A percentile compares a stretch with the other conserved stretches of the same genome.
Conservation (phyloP, 1,140 invertebrate genomes). For the Nixonia krombeini region DNA sequence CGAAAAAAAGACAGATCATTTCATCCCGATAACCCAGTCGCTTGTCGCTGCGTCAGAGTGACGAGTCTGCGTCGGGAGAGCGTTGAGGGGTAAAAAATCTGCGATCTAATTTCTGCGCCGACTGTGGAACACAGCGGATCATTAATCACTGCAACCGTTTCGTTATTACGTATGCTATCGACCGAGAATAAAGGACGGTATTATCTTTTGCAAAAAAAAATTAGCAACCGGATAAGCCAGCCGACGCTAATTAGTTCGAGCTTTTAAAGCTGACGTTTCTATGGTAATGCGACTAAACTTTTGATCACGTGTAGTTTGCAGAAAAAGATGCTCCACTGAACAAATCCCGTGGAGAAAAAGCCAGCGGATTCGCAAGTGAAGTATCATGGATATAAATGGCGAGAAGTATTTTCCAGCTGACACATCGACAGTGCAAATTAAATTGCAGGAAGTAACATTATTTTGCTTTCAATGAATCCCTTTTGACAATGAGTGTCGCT, state of each 20-base stretch:
- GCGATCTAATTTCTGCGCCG: constrained; percentile 27
- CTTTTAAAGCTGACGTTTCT: constrained; percentile 5
- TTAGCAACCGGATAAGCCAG: constrained; percentile 17
- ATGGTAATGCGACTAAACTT: constrained; percentile 1
- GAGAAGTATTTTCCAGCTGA: no score
- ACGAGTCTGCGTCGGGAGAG: constrained; percentile 7
- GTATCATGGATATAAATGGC: no score
- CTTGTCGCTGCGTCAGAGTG: constrained; percentile 21
- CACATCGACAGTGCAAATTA: no score
- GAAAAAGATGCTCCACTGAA: neutral
- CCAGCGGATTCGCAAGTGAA: no score
- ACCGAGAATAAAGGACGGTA: constrained; percentile 15
- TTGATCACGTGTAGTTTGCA: constrained; percentile 4
- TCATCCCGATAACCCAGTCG: constrained; percentile 13
- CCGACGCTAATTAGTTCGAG: constrained; percentile 22
- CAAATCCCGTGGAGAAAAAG: no score
- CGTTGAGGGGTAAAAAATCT: constrained; percentile 20
- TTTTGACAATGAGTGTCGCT: neutral
- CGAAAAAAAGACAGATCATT: constrained; percentile 16
- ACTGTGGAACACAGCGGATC: constrained; percentile 11
- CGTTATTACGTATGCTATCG: constrained; percentile 37
- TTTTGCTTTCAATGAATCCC: no score
- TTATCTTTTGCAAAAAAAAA: constrained; percentile 14
- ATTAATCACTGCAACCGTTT: constrained; percentile 36
- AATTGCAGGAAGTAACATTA: no score